Conservation (phyloP, 2,888 invertebrate species). For the Oscheius sp. region DNA sequence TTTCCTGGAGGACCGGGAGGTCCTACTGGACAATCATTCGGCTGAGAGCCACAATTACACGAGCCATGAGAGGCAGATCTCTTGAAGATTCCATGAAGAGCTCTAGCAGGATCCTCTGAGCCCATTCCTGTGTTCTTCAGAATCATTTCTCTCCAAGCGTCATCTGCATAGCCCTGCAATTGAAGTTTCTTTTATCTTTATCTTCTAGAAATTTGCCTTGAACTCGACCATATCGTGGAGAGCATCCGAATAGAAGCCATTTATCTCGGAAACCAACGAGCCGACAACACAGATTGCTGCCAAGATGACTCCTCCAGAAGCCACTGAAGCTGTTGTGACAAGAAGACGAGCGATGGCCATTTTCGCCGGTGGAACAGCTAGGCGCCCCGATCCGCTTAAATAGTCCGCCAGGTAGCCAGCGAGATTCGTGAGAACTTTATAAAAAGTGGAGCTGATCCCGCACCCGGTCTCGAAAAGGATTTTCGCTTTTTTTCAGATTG, state of each 20-base stretch:
- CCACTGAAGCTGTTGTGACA: constrained; percentile 32
- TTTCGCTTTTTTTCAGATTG: no score
- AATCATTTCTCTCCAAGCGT: constrained; percentile 49
- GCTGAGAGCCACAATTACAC: constrained; percentile 38
- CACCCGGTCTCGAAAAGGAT: no score
- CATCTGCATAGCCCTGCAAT: constrained; percentile 41
- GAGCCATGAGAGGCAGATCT: constrained; percentile 31
- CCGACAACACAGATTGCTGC: constrained; percentile 38
- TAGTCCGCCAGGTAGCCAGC: no score
- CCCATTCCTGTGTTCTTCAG: constrained; percentile 23
- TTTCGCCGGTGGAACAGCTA: neutral
- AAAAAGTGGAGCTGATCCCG: no score
- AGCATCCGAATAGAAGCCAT: constrained; percentile 38
- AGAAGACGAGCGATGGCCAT: constrained; percentile 19
- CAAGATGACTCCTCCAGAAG: constrained; percentile 38
- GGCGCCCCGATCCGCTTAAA: neutral
- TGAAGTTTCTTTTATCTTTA: neutral
- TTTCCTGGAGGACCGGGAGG: constrained; percentile 39
- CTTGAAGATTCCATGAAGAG: constrained; percentile 35
- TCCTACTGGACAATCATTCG: constrained; percentile 44
- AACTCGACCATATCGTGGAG: constrained; percentile 47
- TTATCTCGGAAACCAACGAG: constrained; percentile 44
- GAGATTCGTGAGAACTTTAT: constrained; percentile 12
- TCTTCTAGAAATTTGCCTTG: constrained; percentile 25
- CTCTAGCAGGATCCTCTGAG: constrained; percentile 1